Evolutionary conservation across 1,140 invertebrate species (phyloP), one percentile per base, ranked within the genome.

Genomic region (Harpegnathos saltator): DNA sequence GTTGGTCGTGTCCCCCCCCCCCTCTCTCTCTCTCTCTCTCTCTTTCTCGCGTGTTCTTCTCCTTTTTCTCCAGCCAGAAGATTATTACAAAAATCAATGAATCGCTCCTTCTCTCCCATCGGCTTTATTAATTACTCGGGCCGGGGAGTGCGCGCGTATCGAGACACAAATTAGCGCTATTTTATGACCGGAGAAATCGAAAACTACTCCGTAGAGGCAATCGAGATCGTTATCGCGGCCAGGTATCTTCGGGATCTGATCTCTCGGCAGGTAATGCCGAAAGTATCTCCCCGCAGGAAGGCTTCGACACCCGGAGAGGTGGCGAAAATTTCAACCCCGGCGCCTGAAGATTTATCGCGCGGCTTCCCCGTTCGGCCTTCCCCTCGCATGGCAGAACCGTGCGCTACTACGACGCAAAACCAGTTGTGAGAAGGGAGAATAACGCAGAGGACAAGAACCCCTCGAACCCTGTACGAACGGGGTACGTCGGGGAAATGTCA

Each of bases 311-410:
- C 33, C 48, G 14, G 38, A 75, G 58, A 91, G 89, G 90, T 92
- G 91, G 91, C 89, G 86, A 92, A 92, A 92, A 92, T 86, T 82
- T 90, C 80, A 84, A 85, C 77, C 69, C 85, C 88, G 90, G 91
- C 90, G 91, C 91, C 90, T 89, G 1, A 84, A 90, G 91, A 92
- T 91, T 90, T 92, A 92, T 91, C 83, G 80, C 69, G 71, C 83
- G 77, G 85, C 84, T 83, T 80, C 78, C 61, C 54, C 58, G 29
- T 83, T 84, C 73, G 63, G 22, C 59, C 56, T 68, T 59, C 44
- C 52, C 48, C 33, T 1, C 15, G 44, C 2, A 22, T n/a, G n/a
- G n/a, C n/a, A 56, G 62, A 61, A 17, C 14, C 7, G 14, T 26
- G 44, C 11, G 33, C 44, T n/a, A 19, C n/a, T 11, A 0, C 12